Evolutionary conservation across 2,888 invertebrate genomes (phyloP), one percentile per base, ranked within the genome.

Genomic region (Stenotaenia linearis): DNA sequence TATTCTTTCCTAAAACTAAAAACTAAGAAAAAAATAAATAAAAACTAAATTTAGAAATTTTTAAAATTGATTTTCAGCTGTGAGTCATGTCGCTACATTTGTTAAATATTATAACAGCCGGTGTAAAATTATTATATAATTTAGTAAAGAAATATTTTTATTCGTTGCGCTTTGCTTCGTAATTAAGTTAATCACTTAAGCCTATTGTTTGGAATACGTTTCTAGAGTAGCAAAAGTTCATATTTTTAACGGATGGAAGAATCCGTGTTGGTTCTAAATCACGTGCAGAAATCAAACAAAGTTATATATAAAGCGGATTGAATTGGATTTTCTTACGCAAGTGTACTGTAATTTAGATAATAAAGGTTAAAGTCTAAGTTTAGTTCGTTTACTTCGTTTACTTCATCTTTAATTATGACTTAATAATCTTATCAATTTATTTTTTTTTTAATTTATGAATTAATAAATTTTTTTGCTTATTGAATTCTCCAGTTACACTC

Each of bases 401-500:
- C n/a, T 4, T 32, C 32, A 32, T 32, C 32, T 32, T 32, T 32
- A 32, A 12, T 45, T 61, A 75, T 74, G n/a, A n/a, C n/a, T n/a
- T n/a, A n/a, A n/a, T n/a, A n/a, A n/a, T n/a, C n/a, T 37, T 37
- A 6, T 37, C 15, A 37, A 37, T 6, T 2, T 37, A 37, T 10
- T 12, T 37, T 37, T 37, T 37, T 37, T 37, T 37, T 45, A 40
- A 40, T 12, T 45, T 61, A 75, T 74, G n/a, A 28, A 18, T 21
- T 74, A 74, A 74, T 74, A 28, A 10, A 10, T 81, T 80, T 80
- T 56, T 80, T 79, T 82, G 81, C 83, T 77, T 82, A 7, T 45
- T 9, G 6, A 45, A 32, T 18, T 81, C 89, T 90, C 69, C 88
- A 96, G 96, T 80, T 96, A 96, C 87, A 89, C 92, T 83, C 96